phyloP scores from a whole-genome alignment of 92 coral and sea anemone genomes.

The Phenganax marumi region DNA sequence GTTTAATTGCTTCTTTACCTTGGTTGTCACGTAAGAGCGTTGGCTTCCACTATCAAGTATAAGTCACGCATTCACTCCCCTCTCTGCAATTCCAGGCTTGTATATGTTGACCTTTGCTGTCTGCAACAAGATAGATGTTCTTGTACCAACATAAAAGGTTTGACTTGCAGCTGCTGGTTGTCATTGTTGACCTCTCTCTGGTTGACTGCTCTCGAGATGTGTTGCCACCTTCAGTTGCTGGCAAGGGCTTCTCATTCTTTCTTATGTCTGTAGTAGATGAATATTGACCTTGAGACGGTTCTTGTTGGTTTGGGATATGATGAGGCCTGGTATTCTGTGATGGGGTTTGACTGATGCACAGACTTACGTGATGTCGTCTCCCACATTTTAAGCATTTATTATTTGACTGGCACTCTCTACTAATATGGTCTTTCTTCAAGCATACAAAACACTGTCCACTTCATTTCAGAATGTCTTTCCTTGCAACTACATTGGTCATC shows the following conservation, averaged over 20 bases:
- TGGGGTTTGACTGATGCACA: slow-evolving; percentile 46
- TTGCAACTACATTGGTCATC: slow-evolving; percentile 50
- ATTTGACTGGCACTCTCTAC: slow-evolving; percentile 52
- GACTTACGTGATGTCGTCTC: slow-evolving; percentile 63
- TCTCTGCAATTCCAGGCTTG: slow-evolving; percentile 34
- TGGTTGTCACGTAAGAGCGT: slow-evolving; percentile 52
- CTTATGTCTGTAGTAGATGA: background rate
- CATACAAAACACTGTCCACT: slow-evolving; percentile 64
- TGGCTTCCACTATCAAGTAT: slow-evolving; percentile 67
- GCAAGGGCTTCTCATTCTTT: background rate
- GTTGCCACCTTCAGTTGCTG: background rate
- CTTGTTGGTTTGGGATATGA: background rate
- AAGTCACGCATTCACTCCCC: slow-evolving; percentile 51
- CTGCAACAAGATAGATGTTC: slow-evolving; percentile 55
- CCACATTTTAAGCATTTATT: slow-evolving; percentile 64
- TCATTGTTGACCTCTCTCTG: background rate
- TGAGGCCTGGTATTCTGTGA: background rate
- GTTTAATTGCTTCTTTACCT: slow-evolving; percentile 53
- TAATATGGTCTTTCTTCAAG: slow-evolving; percentile 55
- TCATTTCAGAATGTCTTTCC: slow-evolving; percentile 55
- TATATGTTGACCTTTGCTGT: slow-evolving; percentile 57
- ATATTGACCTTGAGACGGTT: background rate
- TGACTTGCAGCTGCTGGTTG: slow-evolving; percentile 5
- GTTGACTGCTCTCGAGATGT: background rate
- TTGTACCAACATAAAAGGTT: slow-evolving; percentile 13